These are phyloP conservation scores for Gallinago jamesoni DNA, from an alignment of 2,113 vertebrate genomes.

Conservation along the genomic window DNA sequence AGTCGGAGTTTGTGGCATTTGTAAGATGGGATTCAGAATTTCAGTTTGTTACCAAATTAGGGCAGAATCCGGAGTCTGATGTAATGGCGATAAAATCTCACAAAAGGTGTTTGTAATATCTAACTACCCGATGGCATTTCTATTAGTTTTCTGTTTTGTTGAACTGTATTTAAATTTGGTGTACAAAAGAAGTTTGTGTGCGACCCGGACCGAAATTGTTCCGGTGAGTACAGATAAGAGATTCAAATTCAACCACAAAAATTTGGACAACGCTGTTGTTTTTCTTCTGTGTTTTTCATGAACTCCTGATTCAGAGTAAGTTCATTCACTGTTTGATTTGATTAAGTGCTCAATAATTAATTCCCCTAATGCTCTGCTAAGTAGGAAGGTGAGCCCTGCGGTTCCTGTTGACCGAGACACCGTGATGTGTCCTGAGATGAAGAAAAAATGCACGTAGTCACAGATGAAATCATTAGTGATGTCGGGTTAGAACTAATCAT, in stretches of 20 bases:
- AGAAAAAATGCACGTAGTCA: background rate
- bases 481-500: background rate
- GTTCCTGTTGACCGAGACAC: background rate
- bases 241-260: background rate
- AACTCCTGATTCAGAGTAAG: background rate
- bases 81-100: background rate
- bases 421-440: background rate
- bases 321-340: background rate
- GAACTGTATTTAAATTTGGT: background rate
- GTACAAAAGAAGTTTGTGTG: background rate
- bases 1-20: background rate
- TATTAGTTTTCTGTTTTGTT: slow-evolving; percentile 11
- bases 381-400: background rate
- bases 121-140: background rate
- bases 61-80: background rate
- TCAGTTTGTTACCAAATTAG: background rate
- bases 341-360: background rate
- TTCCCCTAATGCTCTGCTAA: background rate
- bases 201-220: background rate
- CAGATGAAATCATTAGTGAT: background rate
- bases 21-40: background rate
- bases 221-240: background rate
- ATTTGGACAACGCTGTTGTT: accelerated
- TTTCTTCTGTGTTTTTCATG: background rate
- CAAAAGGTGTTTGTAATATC: background rate